Conservation (phyloP, 2,113 vertebrate species). For the Hypomesus transpacificus region DNA sequence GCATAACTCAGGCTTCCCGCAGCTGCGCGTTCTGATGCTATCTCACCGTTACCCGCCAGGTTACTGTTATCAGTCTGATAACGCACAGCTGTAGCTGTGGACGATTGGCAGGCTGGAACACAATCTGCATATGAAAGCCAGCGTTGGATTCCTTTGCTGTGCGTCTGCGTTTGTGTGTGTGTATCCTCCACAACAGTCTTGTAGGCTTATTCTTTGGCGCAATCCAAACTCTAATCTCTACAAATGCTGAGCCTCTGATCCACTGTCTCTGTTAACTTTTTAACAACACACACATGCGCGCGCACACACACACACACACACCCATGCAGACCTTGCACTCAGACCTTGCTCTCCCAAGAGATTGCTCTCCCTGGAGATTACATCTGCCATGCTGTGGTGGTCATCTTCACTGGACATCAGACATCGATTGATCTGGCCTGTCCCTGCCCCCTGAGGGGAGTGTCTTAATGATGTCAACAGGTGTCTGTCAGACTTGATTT, state of each 20-base stretch:
- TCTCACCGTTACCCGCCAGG: too few species aligned
- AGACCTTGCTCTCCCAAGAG: too few species aligned
- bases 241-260: too few species aligned
- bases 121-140: constrained; percentile 4
- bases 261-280: too few species aligned
- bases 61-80: neutral
- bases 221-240: too few species aligned
- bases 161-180: constrained; percentile 1
- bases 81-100: neutral
- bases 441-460: constrained; percentile 4
- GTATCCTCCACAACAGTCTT: constrained; percentile 28
- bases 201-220: constrained; percentile 33
- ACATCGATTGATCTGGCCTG: constrained; percentile 9
- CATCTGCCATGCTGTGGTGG: too few species aligned
- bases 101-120: neutral
- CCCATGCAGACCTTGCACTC: constrained; percentile 14
- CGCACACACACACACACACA: constrained; percentile 1
- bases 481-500: too few species aligned
- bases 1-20: constrained; percentile 38
- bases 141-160: neutral
- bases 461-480: too few species aligned
- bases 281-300: neutral
- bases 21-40: constrained; percentile 3
- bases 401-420: constrained; percentile 10
- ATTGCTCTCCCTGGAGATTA: neutral